phyloP scores from a whole-genome alignment of 1,140 invertebrate genomes.

The Megalopta genalis region DNA sequence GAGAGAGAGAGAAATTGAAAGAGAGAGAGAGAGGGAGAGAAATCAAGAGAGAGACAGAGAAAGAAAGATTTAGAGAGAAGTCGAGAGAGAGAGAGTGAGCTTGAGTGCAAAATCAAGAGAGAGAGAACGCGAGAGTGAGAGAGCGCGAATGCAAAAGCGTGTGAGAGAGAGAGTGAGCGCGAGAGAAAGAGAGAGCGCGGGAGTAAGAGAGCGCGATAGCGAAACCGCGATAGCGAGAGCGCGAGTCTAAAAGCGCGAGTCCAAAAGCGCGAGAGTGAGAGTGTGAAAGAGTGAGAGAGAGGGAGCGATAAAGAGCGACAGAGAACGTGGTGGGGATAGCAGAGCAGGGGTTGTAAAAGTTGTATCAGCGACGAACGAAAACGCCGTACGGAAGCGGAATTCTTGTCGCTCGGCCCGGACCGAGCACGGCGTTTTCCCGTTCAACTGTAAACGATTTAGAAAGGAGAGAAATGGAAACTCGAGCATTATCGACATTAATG shows the following conservation, averaged over 20 bases:
- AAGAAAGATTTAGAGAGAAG: too few species aligned
- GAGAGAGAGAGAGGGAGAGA: too few species aligned
- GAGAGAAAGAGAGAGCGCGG: too few species aligned
- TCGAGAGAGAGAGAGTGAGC: background rate
- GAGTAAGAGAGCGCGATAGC: background rate
- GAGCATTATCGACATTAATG: constrained; percentile 59
- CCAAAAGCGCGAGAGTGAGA: background rate
- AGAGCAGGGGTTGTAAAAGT: background rate
- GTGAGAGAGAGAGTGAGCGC: background rate
- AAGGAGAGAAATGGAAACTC: constrained; percentile 27
- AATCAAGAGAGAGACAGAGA: too few species aligned
- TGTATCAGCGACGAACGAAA: constrained; percentile 27
- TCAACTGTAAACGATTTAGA: constrained; percentile 58
- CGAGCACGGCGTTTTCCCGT: constrained; percentile 32
- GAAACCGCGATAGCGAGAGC: background rate
- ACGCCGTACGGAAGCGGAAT: background rate
- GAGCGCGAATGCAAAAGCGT: too few species aligned
- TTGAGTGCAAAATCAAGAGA: background rate
- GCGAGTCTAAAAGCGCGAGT: background rate
- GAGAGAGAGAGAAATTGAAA: too few species aligned
- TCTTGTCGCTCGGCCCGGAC: background rate
- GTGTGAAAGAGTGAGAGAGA: background rate
- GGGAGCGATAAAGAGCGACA: background rate
- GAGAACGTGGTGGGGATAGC: background rate
- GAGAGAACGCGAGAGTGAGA: too few species aligned